A percentile compares a stretch with the other conserved stretches of the same genome.
These are phyloP conservation scores for Apis cerana DNA, from an alignment of 1,140 invertebrate genomes.

Conservation along the genomic window DNA sequence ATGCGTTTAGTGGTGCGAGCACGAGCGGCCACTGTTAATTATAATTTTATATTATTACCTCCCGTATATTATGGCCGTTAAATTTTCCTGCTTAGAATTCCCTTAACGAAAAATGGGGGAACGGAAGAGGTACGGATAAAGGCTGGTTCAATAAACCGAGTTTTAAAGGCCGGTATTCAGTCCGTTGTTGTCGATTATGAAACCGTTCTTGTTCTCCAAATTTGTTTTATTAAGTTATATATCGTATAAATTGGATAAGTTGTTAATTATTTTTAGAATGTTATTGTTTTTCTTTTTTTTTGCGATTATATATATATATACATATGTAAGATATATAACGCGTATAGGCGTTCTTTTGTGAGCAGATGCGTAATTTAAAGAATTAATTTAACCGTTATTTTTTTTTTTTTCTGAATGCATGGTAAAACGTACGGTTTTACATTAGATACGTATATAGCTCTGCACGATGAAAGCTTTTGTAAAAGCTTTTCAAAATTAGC, in stretches of 20 bases:
- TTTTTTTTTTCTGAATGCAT: too few species aligned
- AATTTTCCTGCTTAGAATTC: conserved; percentile 1
- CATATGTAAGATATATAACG: too few species aligned
- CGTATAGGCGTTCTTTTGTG: too few species aligned
- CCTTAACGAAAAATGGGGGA: neutral
- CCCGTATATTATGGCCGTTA: neutral
- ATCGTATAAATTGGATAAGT: neutral
- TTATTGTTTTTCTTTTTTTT: too few species aligned
- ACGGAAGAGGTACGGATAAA: neutral
- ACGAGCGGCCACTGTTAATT: conserved; percentile 16
- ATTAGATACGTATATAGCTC: too few species aligned
- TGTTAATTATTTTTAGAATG: neutral
- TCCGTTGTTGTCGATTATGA: neutral
- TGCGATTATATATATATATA: too few species aligned
- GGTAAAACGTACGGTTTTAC: too few species aligned
- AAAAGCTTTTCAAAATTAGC: too few species aligned
- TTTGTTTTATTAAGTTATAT: neutral
- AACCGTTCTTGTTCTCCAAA: neutral
- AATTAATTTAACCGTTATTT: too few species aligned
- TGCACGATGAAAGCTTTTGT: too few species aligned
- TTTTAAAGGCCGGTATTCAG: neutral
- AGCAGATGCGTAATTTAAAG: too few species aligned
- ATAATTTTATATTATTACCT: conserved; percentile 37
- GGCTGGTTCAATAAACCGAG: neutral
- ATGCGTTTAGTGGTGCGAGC: conserved; percentile 4